phyloP scores from a whole-genome alignment of 1,140 invertebrate genomes.

The Aphelinus certus region DNA sequence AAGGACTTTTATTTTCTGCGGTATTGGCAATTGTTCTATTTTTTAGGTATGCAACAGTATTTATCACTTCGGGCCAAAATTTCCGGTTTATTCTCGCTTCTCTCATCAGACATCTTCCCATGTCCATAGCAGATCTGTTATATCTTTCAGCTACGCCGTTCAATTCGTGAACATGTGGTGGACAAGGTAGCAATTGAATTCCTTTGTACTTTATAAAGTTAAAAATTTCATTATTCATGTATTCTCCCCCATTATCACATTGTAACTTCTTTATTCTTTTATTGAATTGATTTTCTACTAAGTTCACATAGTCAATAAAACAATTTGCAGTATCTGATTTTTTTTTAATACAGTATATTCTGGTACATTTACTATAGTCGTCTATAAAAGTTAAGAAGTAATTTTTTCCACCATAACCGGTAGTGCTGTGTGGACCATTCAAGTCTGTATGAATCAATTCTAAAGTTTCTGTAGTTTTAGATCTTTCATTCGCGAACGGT shows the following conservation, averaged over 20 bases:
- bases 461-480: slow-evolving; percentile 48
- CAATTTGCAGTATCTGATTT: no score
- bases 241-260: slow-evolving; percentile 13
- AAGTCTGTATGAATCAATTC: slow-evolving; percentile 27
- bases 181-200: slow-evolving; percentile 24
- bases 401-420: no score
- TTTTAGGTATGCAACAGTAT: slow-evolving; percentile 44
- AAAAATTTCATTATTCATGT: slow-evolving; percentile 18
- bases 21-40: slow-evolving; percentile 52
- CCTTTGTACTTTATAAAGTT: slow-evolving; percentile 14
- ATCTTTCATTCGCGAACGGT: slow-evolving; percentile 58
- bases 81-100: slow-evolving; percentile 25
- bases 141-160: slow-evolving; percentile 20
- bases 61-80: slow-evolving; percentile 40
- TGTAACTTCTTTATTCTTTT: slow-evolving; percentile 2
- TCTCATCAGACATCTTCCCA: slow-evolving; percentile 28
- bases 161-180: slow-evolving; percentile 32
- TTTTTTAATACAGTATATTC: slow-evolving; percentile 42
- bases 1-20: slow-evolving; percentile 43
- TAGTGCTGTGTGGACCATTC: no score
- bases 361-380: neutral
- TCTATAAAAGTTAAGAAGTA: no score
- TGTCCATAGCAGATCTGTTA: slow-evolving; percentile 24
- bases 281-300: slow-evolving; percentile 8
- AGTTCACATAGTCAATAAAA: slow-evolving; percentile 1